A percentile compares a stretch with the other conserved stretches of the same genome.
These are phyloP conservation scores for Pithys albifrons DNA, from an alignment of 2,113 vertebrate genomes.

Conservation along the genomic window DNA sequence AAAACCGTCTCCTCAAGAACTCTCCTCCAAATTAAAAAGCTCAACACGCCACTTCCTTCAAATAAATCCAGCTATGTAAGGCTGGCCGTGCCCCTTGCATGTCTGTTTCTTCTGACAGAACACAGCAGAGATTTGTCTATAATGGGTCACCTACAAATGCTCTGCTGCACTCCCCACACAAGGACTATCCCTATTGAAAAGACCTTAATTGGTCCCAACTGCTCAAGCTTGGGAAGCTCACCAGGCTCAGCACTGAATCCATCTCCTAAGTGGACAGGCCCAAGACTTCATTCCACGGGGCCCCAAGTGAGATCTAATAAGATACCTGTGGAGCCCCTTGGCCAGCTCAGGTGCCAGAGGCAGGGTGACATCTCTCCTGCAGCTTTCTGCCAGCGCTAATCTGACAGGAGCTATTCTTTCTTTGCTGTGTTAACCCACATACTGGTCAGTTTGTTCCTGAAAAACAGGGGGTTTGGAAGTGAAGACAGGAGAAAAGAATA, in stretches of 20 bases:
- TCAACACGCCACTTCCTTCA: neutral
- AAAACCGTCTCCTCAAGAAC: neutral
- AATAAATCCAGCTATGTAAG: neutral
- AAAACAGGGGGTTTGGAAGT: neutral
- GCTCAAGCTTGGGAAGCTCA: neutral
- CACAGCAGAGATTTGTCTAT: neutral
- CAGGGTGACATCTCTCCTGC: neutral
- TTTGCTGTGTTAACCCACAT: neutral
- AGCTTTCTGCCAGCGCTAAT: neutral
- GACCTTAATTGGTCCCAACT: neutral
- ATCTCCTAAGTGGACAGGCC: neutral
- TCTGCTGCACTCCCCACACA: fast-evolving
- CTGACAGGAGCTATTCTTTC: neutral
- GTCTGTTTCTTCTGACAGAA: neutral
- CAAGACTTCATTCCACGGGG: neutral
- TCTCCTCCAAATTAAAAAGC: neutral
- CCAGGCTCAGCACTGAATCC: neutral
- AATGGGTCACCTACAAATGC: neutral
- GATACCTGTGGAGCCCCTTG: neutral
- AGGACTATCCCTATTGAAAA: neutral
- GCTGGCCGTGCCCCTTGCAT: neutral
- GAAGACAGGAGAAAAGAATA: neutral
- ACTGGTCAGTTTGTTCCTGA: neutral
- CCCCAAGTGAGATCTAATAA: neutral
- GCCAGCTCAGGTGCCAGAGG: neutral